Base-by-base conservation (phyloP, 2,113 vertebrate genomes). In the Ginglymostoma cirratum region DNA sequence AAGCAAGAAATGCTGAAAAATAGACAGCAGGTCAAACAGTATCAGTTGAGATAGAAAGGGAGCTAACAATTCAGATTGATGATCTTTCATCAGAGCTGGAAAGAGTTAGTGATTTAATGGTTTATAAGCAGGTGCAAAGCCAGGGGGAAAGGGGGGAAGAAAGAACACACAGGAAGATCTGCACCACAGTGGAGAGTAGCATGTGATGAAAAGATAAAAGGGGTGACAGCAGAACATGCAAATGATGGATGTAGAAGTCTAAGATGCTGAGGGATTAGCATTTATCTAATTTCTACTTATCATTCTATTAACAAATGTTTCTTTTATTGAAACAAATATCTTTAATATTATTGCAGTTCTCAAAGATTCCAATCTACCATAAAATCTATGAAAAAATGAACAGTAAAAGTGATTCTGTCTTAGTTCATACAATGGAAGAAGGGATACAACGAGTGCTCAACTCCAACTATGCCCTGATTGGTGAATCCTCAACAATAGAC, bases 311-410 rank as follows among this genome's bases (percentile, higher is more conserved):
- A 90, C 30, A 0, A 66, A 38, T 93, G n/a, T 61, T 61, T 10
- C 55, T 61, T 12, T 61, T 61, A 61, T 61, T 61, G 7, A 61
- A 61, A 61, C 55, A 61, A 61, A 61, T 61, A 61, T 61, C 55
- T 61, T 61, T 10, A 61, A 94, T 38, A 42, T 94, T 30, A 55
- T 69, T 72, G 45, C 97, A 99, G 98, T 97, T 98, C 96, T 98
- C 98, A 95, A 98, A 98, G 96, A 97, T 97, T 87, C 97, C 97
- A 0, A 96, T 97, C 34, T 98, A 98, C 95, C 97, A 97, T n/a
- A 97, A 98, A 95, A 97, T 99, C 96, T 98, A 98, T 0, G 97
- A 98, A 96, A 97, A 98, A 93, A 99, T 99, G 98, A 98, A 98
- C 96, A 98, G 98, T 24, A 97, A 97, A 96, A 96, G 98, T 96